These are phyloP conservation scores for Platichthys flesus DNA, from an alignment of 2,113 vertebrate genomes.

Conservation along the genomic window DNA sequence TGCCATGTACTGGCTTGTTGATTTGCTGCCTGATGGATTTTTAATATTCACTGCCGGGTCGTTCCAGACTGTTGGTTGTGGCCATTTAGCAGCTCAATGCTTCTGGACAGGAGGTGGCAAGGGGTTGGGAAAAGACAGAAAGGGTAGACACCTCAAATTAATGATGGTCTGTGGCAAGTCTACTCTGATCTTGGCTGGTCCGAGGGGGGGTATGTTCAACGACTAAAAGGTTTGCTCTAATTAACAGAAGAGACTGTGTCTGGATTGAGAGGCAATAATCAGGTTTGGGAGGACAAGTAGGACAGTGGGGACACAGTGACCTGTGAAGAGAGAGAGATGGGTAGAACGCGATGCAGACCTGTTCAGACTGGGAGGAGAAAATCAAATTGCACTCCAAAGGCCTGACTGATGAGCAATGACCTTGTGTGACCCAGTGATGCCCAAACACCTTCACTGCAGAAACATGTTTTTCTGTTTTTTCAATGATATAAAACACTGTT, in stretches of 20 bases:
- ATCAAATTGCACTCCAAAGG: conserved; percentile 30
- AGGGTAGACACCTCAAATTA: conserved; percentile 59
- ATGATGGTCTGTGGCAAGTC: conserved; percentile 65
- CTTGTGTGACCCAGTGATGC: conserved; percentile 40
- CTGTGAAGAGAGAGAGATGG: conserved; percentile 21
- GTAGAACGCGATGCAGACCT: conserved; percentile 3
- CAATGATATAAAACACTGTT: neutral
- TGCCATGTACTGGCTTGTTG: conserved; percentile 66
- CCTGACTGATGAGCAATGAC: conserved; percentile 32
- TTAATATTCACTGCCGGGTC: conserved; percentile 75
- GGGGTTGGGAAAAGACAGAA: conserved; percentile 41
- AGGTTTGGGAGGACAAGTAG: conserved; percentile 67
- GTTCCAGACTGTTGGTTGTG: conserved; percentile 57
- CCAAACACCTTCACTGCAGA: conserved; percentile 19
- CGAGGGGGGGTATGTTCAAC: conserved; percentile 41
- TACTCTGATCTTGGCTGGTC: conserved; percentile 30
- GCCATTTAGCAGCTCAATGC: conserved; percentile 62
- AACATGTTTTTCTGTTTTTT: neutral
- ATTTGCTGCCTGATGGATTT: conserved; percentile 75
- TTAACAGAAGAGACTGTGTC: conserved; percentile 71
- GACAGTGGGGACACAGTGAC: conserved; percentile 66
- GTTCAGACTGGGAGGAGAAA: conserved; percentile 34
- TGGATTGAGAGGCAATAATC: conserved; percentile 73
- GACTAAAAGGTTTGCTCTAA: conserved; percentile 78
- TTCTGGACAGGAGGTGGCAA: conserved; percentile 45